Conservation (phyloP, 2,888 invertebrate species). For the Eugnorisma glareosa region DNA sequence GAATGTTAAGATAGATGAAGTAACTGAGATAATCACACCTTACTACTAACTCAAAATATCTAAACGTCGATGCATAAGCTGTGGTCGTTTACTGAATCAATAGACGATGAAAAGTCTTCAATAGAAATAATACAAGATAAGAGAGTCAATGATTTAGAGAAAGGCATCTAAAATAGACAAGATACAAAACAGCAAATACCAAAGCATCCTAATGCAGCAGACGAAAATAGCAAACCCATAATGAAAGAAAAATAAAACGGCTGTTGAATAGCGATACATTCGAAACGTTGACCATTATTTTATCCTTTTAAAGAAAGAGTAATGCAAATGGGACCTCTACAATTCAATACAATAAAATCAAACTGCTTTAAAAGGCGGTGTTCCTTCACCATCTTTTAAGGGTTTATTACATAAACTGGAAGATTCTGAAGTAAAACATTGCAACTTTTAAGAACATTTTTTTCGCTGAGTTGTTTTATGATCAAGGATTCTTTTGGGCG, state of each 20-base stretch:
- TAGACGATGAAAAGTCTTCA: neutral
- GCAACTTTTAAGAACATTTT: slow-evolving; percentile 6
- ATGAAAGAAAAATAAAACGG: slow-evolving; percentile 55
- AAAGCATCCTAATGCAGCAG: slow-evolving; percentile 40
- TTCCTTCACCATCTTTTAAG: slow-evolving; percentile 35
- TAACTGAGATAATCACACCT: neutral
- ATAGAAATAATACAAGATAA: slow-evolving; percentile 10
- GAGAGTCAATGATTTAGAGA: neutral
- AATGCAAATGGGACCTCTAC: slow-evolving; percentile 57
- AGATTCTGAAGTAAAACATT: slow-evolving; percentile 37
- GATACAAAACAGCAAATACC: slow-evolving; percentile 28
- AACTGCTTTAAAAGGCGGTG: slow-evolving; percentile 48
- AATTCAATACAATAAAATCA: slow-evolving; percentile 68
- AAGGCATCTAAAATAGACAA: slow-evolving; percentile 9
- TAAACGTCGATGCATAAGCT: neutral
- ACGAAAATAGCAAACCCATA: slow-evolving; percentile 44
- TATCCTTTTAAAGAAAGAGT: slow-evolving; percentile 61
- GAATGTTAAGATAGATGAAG: neutral
- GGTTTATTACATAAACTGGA: slow-evolving; percentile 49
- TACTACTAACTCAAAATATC: neutral
- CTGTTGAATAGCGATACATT: slow-evolving; percentile 53
- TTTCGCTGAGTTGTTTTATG: slow-evolving; percentile 14
- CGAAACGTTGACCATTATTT: slow-evolving; percentile 62
- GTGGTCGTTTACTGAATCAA: neutral
- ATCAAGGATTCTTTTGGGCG: slow-evolving; percentile 7